Percentiles rank a stretch among this genome's conserved stretches.
phyloP scores from a whole-genome alignment of 2,113 vertebrate species.

The Hippotragus niger region DNA sequence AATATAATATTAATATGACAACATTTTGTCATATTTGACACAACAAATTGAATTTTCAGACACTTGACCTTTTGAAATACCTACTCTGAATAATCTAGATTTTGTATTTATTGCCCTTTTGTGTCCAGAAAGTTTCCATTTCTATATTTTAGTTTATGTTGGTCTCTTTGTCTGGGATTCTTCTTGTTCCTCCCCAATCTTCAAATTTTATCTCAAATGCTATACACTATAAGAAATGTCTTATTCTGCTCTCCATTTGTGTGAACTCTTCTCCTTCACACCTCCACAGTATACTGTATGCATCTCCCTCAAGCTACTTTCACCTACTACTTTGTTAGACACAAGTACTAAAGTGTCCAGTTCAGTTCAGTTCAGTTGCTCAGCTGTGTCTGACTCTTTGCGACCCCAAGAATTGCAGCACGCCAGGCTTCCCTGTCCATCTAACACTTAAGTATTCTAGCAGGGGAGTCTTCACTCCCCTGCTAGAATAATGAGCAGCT shows the following conservation, averaged over 20 bases:
- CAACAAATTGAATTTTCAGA: slow-evolving; percentile 14
- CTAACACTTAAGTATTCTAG: neutral
- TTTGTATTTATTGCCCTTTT: neutral
- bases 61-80: slow-evolving; percentile 1
- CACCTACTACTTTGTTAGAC: neutral
- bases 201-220: neutral
- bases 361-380: no score
- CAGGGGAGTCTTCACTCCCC: neutral
- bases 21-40: neutral
- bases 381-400: no score
- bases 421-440: no score
- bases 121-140: slow-evolving; percentile 17
- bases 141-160: slow-evolving; percentile 18
- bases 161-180: neutral
- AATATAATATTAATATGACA: neutral
- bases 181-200: neutral
- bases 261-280: neutral
- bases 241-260: neutral
- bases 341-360: neutral
- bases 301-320: neutral
- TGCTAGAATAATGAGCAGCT: neutral
- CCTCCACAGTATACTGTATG: neutral
- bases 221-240: neutral
- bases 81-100: neutral
- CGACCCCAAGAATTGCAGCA: no score